These are phyloP conservation scores for Eulacestoma nigropectus DNA, from an alignment of 2,113 vertebrate genomes.

Conservation along the genomic window DNA sequence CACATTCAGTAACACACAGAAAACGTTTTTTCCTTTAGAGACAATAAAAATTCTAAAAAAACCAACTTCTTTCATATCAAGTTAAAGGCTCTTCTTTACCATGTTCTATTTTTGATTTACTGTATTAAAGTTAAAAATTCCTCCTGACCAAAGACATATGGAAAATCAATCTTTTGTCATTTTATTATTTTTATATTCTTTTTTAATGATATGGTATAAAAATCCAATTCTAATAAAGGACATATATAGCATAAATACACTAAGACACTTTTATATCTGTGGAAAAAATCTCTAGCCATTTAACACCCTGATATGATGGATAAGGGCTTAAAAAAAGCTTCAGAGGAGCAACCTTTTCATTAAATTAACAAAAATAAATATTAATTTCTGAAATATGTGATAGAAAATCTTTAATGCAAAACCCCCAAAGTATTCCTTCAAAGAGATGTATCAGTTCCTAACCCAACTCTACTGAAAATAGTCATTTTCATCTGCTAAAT, in stretches of 20 bases:
- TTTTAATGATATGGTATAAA: constrained; percentile 71
- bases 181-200: constrained; percentile 67
- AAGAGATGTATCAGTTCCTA: constrained; percentile 53
- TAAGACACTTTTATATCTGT: constrained; percentile 69
- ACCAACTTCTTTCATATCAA: not conserved
- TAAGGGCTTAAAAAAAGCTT: constrained; percentile 51
- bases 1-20: not conserved
- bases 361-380: constrained; percentile 76
- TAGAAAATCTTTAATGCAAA: constrained; percentile 71
- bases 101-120: constrained; percentile 4
- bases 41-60: not conserved
- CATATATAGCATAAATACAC: constrained; percentile 61
- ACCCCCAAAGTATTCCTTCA: constrained; percentile 37
- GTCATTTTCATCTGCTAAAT: constrained; percentile 36
- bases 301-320: constrained; percentile 17
- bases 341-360: constrained; percentile 40
- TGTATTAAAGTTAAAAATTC: constrained; percentile 24
- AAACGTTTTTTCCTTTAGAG: not conserved
- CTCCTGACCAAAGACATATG: constrained; percentile 38
- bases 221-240: constrained; percentile 60
- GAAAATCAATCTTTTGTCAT: constrained; percentile 68
- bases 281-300: constrained; percentile 31
- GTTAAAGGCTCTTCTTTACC: not conserved
- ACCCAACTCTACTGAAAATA: constrained; percentile 13
- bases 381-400: constrained; percentile 65